A percentile compares a stretch with the other conserved stretches of the same genome.
phyloP scores from a whole-genome alignment of 2,797 vertebrate species.

The Poeciliopsis gracilis region DNA sequence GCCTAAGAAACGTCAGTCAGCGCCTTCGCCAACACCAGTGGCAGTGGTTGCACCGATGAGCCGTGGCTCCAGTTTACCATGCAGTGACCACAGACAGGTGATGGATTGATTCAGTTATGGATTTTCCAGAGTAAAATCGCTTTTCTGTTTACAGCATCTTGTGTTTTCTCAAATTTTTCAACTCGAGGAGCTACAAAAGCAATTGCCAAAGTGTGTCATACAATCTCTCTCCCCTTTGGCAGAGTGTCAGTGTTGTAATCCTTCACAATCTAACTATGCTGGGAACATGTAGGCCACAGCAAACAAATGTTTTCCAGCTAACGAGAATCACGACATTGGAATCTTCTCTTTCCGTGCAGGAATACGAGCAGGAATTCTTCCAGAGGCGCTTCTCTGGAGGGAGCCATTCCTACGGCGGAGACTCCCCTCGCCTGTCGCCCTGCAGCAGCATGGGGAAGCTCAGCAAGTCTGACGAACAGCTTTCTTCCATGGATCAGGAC shows the following conservation, averaged over 20 bases:
- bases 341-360: conserved; percentile 72
- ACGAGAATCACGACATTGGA: not conserved
- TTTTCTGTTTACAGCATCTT: too few species aligned
- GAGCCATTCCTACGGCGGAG: conserved; percentile 93
- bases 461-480: conserved; percentile 97
- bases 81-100: conserved; percentile 93
- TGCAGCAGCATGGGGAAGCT: conserved; percentile 97
- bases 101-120: not conserved
- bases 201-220: not conserved
- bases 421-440: conserved; percentile 93
- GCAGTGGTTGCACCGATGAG: conserved; percentile 98
- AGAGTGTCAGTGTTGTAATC: not conserved
- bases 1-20: conserved; percentile 96
- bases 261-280: not conserved
- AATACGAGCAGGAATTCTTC: conserved; percentile 92
- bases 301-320: not conserved
- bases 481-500: conserved; percentile 95
- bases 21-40: conserved; percentile 93
- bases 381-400: conserved; percentile 94
- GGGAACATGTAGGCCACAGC: not conserved
- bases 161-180: not conserved
- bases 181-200: not conserved
- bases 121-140: not conserved
- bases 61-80: conserved; percentile 91
- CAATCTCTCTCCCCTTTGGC: not conserved